phyloP scores from a whole-genome alignment of 2,888 invertebrate genomes.

The Agrochola litura region DNA sequence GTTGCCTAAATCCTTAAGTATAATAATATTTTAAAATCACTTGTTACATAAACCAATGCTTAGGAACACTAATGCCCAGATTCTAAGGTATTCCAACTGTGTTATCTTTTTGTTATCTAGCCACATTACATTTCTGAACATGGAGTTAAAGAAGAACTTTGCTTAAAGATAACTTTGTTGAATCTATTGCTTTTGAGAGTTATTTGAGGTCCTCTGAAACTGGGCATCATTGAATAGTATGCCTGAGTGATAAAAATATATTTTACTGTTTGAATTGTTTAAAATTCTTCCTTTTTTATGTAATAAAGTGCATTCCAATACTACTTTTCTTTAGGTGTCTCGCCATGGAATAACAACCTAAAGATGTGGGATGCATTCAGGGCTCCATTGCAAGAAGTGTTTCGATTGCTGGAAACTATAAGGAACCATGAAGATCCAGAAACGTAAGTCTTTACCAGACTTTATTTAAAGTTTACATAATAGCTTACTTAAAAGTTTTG shows the following conservation, averaged over 20 bases:
- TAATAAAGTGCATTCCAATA: neutral
- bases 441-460: constrained; percentile 88
- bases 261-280: neutral
- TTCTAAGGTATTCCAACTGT: neutral
- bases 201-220: neutral
- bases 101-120: constrained; percentile 19
- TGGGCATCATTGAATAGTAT: neutral
- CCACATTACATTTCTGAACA: neutral
- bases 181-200: neutral
- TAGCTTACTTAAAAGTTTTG: neutral
- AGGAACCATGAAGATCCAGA: constrained; percentile 95
- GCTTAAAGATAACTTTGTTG: constrained; percentile 7
- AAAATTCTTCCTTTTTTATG: neutral
- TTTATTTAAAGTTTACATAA: neutral
- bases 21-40: neutral
- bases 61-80: too few relatives aligned
- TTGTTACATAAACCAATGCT: neutral
- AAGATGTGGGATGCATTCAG: constrained; percentile 97
- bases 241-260: neutral
- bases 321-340: constrained; percentile 91
- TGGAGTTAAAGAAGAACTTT: neutral
- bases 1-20: neutral
- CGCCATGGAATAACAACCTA: constrained; percentile 96
- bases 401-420: constrained; percentile 96
- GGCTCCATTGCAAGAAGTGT: constrained; percentile 97